Evolutionary conservation across 2,888 invertebrate genomes (phyloP), one percentile per base, ranked within the genome.

Genomic region (Lacanobia oleracea): DNA sequence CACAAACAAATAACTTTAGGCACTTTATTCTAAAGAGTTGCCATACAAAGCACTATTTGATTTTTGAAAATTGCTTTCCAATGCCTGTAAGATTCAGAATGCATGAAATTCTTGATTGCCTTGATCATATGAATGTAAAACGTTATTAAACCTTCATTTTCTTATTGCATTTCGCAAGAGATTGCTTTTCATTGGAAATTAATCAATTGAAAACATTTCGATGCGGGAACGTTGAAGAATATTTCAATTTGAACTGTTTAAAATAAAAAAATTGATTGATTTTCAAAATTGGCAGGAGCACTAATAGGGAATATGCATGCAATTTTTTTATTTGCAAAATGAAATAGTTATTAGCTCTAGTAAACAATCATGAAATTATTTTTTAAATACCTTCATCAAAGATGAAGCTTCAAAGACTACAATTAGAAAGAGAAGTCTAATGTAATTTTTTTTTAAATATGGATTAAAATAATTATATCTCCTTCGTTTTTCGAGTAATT

Each of bases 51-150:
- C 6, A n/a, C 16, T 40, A 51, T 76, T 61, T n/a, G 53, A 75
- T 70, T 76, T 66, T 56, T 43, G 37, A 9, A 79, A 64, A 79
- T 60, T 60, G 23, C 33, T 64, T 54, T 66, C 50, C 33, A 23
- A 21, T 40, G n/a, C 14, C 27, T 33, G 3, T 33, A 48, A 9
- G 45, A 60, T 37, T 60, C 50, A 51, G 37, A 54, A 59, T 48
- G 67, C 43, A 53, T 51, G 59, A 63, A 75, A 67, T 60, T 67
- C 18, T 61, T 57, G 33, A 43, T 51, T 59, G 23, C 40, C 27
- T 48, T 48, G 43, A 45, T n/a, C 53, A 33, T 48, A 6, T 37
- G 45, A 51, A 53, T 63, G 12, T 14, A n/a, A 80, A 45, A 61
- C 10, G 21, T 27, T 51, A 51, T 51, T 27, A 65, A 53, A 59